These are phyloP conservation scores for Siniperca chuatsi DNA, from an alignment of 2,113 vertebrate species.

Conservation along the genomic window DNA sequence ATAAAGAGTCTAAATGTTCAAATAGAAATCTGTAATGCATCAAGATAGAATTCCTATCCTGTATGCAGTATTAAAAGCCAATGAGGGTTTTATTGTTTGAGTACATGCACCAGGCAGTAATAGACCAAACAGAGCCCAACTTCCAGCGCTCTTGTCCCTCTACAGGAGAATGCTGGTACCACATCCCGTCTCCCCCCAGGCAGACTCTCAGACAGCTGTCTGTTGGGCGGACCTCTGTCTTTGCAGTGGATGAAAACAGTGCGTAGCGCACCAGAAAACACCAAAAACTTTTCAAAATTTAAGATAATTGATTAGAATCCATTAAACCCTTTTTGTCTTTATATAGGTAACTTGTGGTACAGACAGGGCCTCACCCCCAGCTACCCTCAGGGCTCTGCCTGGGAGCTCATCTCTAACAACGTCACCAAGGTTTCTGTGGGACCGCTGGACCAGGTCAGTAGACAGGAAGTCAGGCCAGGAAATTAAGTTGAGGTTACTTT, in stretches of 20 bases:
- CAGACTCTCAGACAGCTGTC: conserved; percentile 94
- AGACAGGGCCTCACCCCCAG: conserved; percentile 94
- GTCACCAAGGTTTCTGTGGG: conserved; percentile 93
- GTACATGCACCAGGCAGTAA: neutral
- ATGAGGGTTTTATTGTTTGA: neutral
- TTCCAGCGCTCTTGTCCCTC: neutral
- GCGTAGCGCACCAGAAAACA: conserved; percentile 56
- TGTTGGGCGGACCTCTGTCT: conserved; percentile 93
- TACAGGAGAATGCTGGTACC: conserved; percentile 98
- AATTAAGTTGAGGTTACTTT: neutral
- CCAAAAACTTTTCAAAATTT: neutral
- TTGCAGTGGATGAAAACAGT: conserved; percentile 93
- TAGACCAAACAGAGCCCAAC: neutral
- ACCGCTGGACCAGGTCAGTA: conserved; percentile 93
- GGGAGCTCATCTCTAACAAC: conserved; percentile 96
- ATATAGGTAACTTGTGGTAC: conserved; percentile 92
- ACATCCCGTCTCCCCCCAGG: conserved; percentile 91
- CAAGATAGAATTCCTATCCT: neutral
- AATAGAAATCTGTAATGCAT: neutral
- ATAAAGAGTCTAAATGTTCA: neutral
- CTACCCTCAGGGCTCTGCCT: conserved; percentile 94
- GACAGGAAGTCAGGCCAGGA: neutral
- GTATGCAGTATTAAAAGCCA: neutral
- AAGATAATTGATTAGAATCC: neutral
- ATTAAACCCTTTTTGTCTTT: neutral